phyloP scores from a whole-genome alignment of 37 sponge, comb jelly and placozoan species.

The Cladorhizidae sp. region DNA sequence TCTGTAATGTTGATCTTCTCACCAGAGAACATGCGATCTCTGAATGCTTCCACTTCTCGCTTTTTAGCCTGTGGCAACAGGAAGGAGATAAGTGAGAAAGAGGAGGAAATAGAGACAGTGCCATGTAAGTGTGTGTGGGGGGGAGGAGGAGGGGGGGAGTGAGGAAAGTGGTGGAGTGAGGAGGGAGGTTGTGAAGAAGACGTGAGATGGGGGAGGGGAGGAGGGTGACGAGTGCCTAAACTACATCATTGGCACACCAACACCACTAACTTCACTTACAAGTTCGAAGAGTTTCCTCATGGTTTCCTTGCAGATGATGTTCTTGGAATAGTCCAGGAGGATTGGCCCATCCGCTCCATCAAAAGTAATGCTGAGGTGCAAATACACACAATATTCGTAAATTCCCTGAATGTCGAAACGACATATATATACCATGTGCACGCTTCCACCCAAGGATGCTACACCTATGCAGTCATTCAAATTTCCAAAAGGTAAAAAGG shows the following conservation, averaged over 20 bases:
- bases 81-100: too few relatives aligned
- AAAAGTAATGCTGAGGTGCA: conserved; percentile 18
- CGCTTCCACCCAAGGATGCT: too few relatives aligned
- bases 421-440: too few relatives aligned
- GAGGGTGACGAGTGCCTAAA: background rate
- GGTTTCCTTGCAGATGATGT: conserved; percentile 85
- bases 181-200: too few relatives aligned
- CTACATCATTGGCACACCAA: too few relatives aligned
- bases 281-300: conserved; percentile 85
- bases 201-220: too few relatives aligned
- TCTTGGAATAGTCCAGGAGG: conserved; percentile 96
- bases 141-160: too few relatives aligned
- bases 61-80: conserved; percentile 68
- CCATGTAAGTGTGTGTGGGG: background rate
- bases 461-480: too few relatives aligned
- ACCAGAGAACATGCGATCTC: conserved; percentile 93
- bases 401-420: background rate
- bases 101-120: background rate
- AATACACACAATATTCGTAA: background rate
- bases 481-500: too few relatives aligned
- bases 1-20: conserved; percentile 99
- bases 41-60: conserved; percentile 80
- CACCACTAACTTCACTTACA: conserved; percentile 51
- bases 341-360: conserved; percentile 75
- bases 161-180: too few relatives aligned